These are phyloP conservation scores for Heliconius melpomene DNA, from an alignment of 1,140 invertebrate species.

Conservation along the genomic window DNA sequence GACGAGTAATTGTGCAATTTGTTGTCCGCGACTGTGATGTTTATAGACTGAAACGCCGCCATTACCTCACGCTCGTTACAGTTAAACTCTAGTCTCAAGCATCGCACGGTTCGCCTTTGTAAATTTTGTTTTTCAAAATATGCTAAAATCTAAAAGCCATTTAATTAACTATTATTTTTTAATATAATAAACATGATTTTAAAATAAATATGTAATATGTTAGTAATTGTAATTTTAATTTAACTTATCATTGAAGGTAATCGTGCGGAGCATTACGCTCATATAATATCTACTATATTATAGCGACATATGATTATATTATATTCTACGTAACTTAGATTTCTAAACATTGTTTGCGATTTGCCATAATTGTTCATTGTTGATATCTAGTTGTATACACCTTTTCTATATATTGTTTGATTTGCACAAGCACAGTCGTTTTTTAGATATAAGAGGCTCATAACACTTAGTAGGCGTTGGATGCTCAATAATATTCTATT, in stretches of 20 bases:
- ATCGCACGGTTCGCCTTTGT: conserved; percentile 47
- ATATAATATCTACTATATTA: conserved; percentile 52
- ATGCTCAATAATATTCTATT: conserved; percentile 65
- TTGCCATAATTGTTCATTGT: conserved; percentile 77
- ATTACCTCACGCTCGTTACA: conserved; percentile 79
- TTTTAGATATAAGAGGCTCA: conserved; percentile 59
- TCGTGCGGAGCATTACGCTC: conserved; percentile 59
- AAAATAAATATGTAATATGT: background rate
- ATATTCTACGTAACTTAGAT: conserved; percentile 55
- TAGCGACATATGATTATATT: conserved; percentile 53
- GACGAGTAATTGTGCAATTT: conserved; percentile 79
- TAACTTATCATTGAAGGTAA: conserved; percentile 38
- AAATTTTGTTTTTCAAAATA: background rate
- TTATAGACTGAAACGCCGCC: conserved; percentile 80
- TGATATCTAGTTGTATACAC: conserved; percentile 68
- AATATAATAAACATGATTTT: background rate
- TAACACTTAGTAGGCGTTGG: conserved; percentile 58
- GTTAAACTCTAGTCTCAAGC: conserved; percentile 73
- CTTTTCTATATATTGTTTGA: conserved; percentile 52
- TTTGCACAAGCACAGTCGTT: conserved; percentile 73
- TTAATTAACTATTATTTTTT: background rate
- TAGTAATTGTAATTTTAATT: conserved; percentile 14
- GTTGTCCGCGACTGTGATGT: conserved; percentile 80
- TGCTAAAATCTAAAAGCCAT: conserved; percentile 4
- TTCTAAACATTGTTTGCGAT: conserved; percentile 62